Evolutionary conservation across 2,888 invertebrate species (phyloP).

Genomic region (Pristionchus exspectatus): DNA sequence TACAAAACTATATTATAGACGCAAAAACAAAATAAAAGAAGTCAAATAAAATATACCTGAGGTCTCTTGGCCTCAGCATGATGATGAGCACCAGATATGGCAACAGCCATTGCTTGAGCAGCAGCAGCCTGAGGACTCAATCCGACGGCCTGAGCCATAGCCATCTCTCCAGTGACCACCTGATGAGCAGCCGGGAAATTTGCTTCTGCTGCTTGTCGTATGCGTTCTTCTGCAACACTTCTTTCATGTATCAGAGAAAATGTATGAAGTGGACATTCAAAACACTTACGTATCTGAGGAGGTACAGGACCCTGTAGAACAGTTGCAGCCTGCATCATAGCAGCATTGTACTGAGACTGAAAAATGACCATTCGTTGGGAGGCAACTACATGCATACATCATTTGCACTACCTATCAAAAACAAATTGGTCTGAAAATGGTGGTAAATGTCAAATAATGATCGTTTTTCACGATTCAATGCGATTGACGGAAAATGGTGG

Average conservation of each 20-base stretch:
- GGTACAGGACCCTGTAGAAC: conserved; percentile 37
- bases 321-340: conserved; percentile 47
- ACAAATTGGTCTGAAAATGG: too few relatives aligned
- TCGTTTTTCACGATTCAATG: too few relatives aligned
- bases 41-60: conserved; percentile 50
- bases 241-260: background rate
- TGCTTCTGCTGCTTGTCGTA: conserved; percentile 51
- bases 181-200: conserved; percentile 35
- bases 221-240: conserved; percentile 57
- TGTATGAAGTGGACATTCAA: background rate
- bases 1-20: background rate
- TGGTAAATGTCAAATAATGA: too few relatives aligned
- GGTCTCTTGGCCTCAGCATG: conserved; percentile 55
- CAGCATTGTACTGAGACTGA: conserved; percentile 32
- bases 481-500: too few relatives aligned
- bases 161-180: conserved; percentile 20
- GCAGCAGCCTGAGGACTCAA: background rate
- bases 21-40: background rate
- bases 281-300: conserved; percentile 50
- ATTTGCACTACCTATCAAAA: too few relatives aligned
- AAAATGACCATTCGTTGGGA: background rate
- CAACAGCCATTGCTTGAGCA: conserved; percentile 45
- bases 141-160: conserved; percentile 1
- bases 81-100: conserved; percentile 54
- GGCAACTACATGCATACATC: too few relatives aligned